Evolutionary conservation across 2,888 invertebrate species (phyloP).

Genomic region (Gibbula magus): DNA sequence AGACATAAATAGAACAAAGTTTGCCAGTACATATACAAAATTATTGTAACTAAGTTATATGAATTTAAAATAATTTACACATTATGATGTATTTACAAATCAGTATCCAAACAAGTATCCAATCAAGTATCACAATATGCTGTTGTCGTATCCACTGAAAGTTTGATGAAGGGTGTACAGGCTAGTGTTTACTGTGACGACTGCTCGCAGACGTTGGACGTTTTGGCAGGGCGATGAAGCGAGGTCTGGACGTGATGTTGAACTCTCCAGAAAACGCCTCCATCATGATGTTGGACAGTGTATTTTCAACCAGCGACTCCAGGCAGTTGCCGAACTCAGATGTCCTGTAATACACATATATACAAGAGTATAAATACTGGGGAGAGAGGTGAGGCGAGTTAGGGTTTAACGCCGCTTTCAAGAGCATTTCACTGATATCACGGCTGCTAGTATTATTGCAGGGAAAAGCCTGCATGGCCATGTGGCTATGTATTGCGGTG

Average conservation of each 20-base stretch:
- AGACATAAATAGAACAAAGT: no score
- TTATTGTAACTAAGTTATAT: no score
- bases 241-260: slow-evolving; percentile 73
- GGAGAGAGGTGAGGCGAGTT: no score
- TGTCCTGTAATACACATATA: slow-evolving; percentile 54
- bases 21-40: no score
- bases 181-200: not conserved
- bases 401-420: no score
- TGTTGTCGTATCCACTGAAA: not conserved
- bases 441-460: no score
- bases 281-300: slow-evolving; percentile 71
- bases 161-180: not conserved
- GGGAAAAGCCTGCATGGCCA: no score
- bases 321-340: slow-evolving; percentile 68
- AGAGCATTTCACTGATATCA: no score
- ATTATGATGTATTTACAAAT: not conserved
- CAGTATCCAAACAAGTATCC: not conserved
- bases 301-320: slow-evolving; percentile 72
- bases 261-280: slow-evolving; percentile 73
- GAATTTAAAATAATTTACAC: no score
- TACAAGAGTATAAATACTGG: not conserved
- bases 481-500: no score
- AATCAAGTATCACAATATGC: not conserved
- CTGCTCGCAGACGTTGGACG: slow-evolving; percentile 45
- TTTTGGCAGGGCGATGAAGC: slow-evolving; percentile 73